phyloP scores from a whole-genome alignment of 2,888 invertebrate species.

The Epirrita christyi region DNA sequence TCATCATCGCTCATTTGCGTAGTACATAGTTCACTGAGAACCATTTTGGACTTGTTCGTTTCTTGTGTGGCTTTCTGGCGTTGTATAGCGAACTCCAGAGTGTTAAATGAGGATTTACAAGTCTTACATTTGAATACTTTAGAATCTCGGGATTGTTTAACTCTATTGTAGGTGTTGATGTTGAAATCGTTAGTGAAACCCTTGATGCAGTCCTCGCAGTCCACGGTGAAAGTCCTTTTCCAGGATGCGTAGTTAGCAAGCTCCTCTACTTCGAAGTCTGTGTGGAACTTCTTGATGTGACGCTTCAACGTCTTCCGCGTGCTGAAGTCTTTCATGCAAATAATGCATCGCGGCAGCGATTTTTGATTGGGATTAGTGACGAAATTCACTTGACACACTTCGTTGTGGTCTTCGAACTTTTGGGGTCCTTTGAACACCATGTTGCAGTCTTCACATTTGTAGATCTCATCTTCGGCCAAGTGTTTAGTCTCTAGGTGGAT shows the following conservation, averaged over 20 bases:
- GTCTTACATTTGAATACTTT: conserved; percentile 60
- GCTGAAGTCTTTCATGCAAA: conserved; percentile 74
- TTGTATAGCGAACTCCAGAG: conserved; percentile 62
- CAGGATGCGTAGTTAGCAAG: conserved; percentile 57
- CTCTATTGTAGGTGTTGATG: conserved; percentile 49
- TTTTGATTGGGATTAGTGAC: conserved; percentile 49
- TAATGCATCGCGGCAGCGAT: conserved; percentile 59
- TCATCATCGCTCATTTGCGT: conserved; percentile 72
- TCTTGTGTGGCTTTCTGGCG: conserved; percentile 54
- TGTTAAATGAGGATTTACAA: conserved; percentile 54
- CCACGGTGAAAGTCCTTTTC: conserved; percentile 48
- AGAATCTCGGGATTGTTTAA: conserved; percentile 55
- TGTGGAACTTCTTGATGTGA: conserved; percentile 71
- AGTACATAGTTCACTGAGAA: conserved; percentile 70
- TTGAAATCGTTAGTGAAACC: conserved; percentile 59
- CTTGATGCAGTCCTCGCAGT: conserved; percentile 66
- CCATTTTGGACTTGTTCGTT: conserved; percentile 53
- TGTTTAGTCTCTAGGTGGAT: conserved; percentile 66
- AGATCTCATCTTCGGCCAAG: conserved; percentile 65
- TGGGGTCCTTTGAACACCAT: conserved; percentile 66
- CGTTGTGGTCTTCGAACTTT: conserved; percentile 65
- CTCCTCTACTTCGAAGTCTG: conserved; percentile 64
- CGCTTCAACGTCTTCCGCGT: conserved; percentile 68
- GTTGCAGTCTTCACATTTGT: conserved; percentile 71
- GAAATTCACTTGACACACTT: conserved; percentile 48